Percentiles rank a stretch among this genome's conserved stretches.
These are phyloP conservation scores for Drosophila kurseongensis DNA, from an alignment of 1,140 invertebrate genomes.

Conservation along the genomic window DNA sequence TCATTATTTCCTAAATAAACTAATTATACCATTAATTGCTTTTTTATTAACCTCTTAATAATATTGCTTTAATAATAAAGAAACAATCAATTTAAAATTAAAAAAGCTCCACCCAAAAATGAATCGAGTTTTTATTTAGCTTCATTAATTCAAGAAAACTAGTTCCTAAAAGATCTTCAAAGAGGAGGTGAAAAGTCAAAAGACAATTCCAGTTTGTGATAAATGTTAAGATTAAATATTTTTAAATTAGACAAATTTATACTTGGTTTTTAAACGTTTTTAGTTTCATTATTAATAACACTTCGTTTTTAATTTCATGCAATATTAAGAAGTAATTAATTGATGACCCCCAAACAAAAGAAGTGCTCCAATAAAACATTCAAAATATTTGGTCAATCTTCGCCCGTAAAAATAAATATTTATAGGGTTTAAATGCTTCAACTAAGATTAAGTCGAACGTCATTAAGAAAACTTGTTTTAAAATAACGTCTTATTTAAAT, in stretches of 20 bases:
- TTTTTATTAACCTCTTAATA: slow-evolving; percentile 18
- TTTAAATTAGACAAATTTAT: background rate
- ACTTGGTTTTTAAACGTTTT: background rate
- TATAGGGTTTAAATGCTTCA: slow-evolving; percentile 9
- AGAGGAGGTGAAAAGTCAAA: background rate
- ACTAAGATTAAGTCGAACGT: slow-evolving; percentile 19
- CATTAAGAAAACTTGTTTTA: slow-evolving; percentile 22
- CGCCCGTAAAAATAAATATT: slow-evolving; percentile 9
- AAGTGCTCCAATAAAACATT: slow-evolving; percentile 3
- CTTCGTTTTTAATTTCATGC: slow-evolving; percentile 1
- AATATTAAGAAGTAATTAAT: slow-evolving; percentile 8
- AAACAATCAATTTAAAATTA: slow-evolving; percentile 12
- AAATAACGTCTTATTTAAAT: slow-evolving; percentile 15
- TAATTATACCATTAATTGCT: slow-evolving; percentile 6
- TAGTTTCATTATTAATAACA: background rate
- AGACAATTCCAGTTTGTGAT: background rate
- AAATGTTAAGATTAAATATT: slow-evolving; percentile 10
- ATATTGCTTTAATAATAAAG: slow-evolving; percentile 7
- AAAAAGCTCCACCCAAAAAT: slow-evolving; percentile 13
- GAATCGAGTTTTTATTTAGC: background rate
- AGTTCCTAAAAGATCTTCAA: background rate
- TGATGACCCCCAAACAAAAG: slow-evolving; percentile 2
- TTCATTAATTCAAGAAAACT: slow-evolving; percentile 17
- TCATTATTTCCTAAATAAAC: slow-evolving; percentile 7
- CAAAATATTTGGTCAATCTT: slow-evolving; percentile 13